Conservation (phyloP, 2,888 invertebrate genomes). For the Ashinkailepas kermadecensis region DNA sequence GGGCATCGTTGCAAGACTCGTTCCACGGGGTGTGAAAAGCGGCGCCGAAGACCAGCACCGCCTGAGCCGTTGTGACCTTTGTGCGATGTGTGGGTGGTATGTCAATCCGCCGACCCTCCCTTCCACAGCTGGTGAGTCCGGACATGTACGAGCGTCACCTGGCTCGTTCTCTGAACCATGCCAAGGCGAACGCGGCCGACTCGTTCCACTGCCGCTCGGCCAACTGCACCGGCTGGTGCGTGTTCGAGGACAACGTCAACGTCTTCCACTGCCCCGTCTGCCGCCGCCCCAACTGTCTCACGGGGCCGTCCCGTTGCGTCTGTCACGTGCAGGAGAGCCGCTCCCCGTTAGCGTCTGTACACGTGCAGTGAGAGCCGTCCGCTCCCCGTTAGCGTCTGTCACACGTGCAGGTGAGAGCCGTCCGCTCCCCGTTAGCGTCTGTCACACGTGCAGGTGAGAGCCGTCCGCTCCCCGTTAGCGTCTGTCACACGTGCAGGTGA, state of each 20-base stretch:
- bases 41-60: no score
- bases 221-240: slow-evolving; percentile 83
- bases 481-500: not conserved
- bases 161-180: slow-evolving; percentile 67
- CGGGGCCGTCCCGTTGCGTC: no score
- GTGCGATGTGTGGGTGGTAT: no score
- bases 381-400: slow-evolving; percentile 44
- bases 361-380: no score
- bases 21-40: no score
- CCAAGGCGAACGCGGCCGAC: slow-evolving; percentile 63
- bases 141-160: slow-evolving; percentile 70
- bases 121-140: slow-evolving; percentile 54
- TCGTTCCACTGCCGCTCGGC: slow-evolving; percentile 85
- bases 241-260: slow-evolving; percentile 77
- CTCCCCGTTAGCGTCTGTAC: no score
- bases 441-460: slow-evolving; percentile 58
- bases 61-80: no score
- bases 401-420: not conserved
- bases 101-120: not conserved
- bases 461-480: not conserved
- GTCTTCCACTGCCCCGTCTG: slow-evolving; percentile 79
- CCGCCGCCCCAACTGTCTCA: slow-evolving; percentile 67
- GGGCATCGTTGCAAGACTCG: no score
- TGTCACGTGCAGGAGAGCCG: slow-evolving; percentile 54
- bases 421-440: slow-evolving; percentile 49